Base-by-base conservation (phyloP, 2,797 vertebrate genomes). In the Pseudotriccus pelzelni region DNA sequence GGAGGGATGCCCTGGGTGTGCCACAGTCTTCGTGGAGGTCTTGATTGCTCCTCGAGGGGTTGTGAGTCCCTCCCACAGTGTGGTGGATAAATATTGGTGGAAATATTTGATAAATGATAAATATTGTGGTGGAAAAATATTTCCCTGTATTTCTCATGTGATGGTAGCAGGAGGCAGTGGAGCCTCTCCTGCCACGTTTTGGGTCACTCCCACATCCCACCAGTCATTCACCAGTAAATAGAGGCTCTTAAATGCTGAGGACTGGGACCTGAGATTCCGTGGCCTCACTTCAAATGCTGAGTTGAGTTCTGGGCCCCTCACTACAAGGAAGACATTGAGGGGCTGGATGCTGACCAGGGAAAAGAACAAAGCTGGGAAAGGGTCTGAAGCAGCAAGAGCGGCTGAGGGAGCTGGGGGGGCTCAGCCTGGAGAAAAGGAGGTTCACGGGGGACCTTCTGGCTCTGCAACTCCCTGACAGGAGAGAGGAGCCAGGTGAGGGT, bases 401-500 rank as follows among this genome's bases (percentile, higher is more conserved):
- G 41, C 43, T 69, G 36, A 39, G 6, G 28, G 43, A 76, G n/a
- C n/a, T 50, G 34, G 39, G 19, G 55, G 43, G 25, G n/a, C 28
- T 83, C 1, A 77, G 12, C 28, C 56, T 83, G 56, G 37, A 76
- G 56, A 2, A 83, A 30, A 83, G 37, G 24, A 22, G 50, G 24
- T 6, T 52, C 64, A 30, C n/a, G 7, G 6, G 20, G 20, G 4
- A 12, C 9, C 34, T 7, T 50, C 1, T 77, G 28, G 14, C 20
- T 64, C 30, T 49, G 53, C 25, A 88, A 2, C 0, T 34, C 9
- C 36, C 50, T 70, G 64, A 6, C 19, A 69, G 37, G 9, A 69
- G 20, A 0, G 20, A 0, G 3, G 13, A 69, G 14, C 19, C 1
- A 0, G 13, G 8, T 11, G 7, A 9, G 2, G 3, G 4, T n/a